Evolutionary conservation across 2,113 vertebrate species (phyloP).

Genomic region (Anolis carolinensis): DNA sequence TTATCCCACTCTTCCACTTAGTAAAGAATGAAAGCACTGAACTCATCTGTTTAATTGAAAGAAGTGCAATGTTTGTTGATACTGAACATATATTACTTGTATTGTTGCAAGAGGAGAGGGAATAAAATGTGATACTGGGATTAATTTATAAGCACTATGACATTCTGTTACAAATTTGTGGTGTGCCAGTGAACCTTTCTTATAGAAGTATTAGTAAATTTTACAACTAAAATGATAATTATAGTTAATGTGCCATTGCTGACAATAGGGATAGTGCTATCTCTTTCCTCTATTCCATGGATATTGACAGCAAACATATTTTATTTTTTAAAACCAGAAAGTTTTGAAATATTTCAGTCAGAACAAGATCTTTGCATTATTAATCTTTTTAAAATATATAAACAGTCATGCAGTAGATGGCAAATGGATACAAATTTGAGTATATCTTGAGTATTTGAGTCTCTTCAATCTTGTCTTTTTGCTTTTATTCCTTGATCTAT

Average conservation of each 20-base stretch:
- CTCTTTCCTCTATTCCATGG: not conserved
- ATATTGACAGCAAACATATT: not conserved
- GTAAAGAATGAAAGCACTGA: not conserved
- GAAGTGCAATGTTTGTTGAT: not conserved
- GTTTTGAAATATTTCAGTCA: not conserved
- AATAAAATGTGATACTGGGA: not conserved
- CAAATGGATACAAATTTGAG: not conserved
- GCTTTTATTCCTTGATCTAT: not conserved
- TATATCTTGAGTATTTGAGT: not conserved
- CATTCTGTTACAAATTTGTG: not conserved
- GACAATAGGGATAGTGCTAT: not conserved
- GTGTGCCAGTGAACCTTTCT: not conserved
- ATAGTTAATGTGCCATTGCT: not conserved
- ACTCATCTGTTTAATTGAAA: not conserved
- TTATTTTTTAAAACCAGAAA: not conserved
- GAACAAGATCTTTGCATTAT: not conserved
- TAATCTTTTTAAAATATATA: not conserved
- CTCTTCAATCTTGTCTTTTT: not conserved
- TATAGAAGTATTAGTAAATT: not conserved
- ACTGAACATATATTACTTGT: not conserved
- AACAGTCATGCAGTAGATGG: not conserved
- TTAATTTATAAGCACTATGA: not conserved
- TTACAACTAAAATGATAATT: not conserved
- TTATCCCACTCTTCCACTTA: not conserved
- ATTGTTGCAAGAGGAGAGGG: not conserved